Evolutionary conservation across 2,113 vertebrate species (phyloP).

Genomic region (Nanorana parkeri): DNA sequence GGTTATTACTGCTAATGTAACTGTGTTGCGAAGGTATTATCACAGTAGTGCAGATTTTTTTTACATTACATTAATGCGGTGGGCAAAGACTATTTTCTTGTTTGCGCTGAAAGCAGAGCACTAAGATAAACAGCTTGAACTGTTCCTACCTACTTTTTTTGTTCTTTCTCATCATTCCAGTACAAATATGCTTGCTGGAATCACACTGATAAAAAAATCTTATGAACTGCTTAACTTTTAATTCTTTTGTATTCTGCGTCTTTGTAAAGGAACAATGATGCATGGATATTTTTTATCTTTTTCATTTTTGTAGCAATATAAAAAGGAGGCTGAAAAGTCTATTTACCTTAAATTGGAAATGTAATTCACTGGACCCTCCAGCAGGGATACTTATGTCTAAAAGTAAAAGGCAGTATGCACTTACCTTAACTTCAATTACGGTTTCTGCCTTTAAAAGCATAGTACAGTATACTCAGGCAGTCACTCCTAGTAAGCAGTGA

Average conservation of each 20-base stretch:
- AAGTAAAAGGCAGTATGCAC: too few species aligned
- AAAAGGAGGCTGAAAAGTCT: conserved; percentile 16
- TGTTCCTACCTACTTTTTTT: conserved; percentile 33
- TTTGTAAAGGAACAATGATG: conserved; percentile 35
- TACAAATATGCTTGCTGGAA: conserved; percentile 40
- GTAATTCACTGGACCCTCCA: conserved; percentile 27
- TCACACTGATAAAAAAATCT: conserved; percentile 48
- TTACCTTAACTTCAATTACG: too few species aligned
- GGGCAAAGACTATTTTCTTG: conserved; percentile 48
- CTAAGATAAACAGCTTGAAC: conserved; percentile 57
- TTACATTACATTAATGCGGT: conserved; percentile 43
- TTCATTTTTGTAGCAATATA: conserved; percentile 29
- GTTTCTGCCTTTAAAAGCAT: too few species aligned
- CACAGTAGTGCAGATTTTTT: conserved; percentile 47
- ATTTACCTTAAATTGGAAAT: conserved; percentile 40
- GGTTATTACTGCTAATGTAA: conserved; percentile 49
- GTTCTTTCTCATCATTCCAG: conserved; percentile 52
- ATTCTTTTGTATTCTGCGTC: conserved; percentile 35
- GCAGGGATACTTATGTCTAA: neutral
- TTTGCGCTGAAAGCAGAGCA: conserved; percentile 43
- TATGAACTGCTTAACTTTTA: conserved; percentile 39
- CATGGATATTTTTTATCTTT: conserved; percentile 47
- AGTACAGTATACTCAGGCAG: too few species aligned
- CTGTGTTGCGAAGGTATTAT: conserved; percentile 49
- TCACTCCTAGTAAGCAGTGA: too few species aligned